Evolutionary conservation across 2,888 invertebrate species (phyloP).

Genomic region (Eudemis profundana): DNA sequence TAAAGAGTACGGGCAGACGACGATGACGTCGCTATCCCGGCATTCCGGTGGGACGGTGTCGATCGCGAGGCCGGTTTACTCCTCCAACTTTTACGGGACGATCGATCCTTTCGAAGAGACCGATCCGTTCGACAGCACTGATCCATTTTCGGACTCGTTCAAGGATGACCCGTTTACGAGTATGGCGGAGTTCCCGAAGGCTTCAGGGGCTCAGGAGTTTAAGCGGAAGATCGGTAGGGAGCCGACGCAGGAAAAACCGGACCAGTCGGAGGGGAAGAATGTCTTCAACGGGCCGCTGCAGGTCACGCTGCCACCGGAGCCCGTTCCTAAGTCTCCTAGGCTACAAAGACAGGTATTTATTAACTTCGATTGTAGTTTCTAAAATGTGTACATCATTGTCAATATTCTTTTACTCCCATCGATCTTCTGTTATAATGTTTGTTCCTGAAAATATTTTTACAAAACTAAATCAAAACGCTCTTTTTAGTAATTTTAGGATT

Average conservation of each 20-base stretch:
- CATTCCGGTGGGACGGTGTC: conserved; percentile 82
- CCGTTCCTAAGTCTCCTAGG: conserved; percentile 75
- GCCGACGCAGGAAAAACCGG: conserved; percentile 53
- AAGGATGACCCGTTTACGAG: conserved; percentile 86
- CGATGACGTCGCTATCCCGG: conserved; percentile 78
- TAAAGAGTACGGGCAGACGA: conserved; percentile 73
- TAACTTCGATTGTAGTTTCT: too few relatives aligned
- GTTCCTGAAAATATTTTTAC: too few relatives aligned
- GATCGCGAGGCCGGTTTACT: conserved; percentile 69
- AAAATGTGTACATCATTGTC: too few relatives aligned
- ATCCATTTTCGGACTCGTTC: conserved; percentile 87
- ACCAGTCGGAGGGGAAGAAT: conserved; percentile 62
- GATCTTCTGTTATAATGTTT: too few relatives aligned
- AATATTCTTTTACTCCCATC: too few relatives aligned
- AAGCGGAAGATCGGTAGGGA: conserved; percentile 63
- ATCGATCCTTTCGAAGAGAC: conserved; percentile 87
- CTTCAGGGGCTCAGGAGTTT: conserved; percentile 56
- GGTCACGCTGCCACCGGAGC: conserved; percentile 88
- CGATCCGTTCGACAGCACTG: conserved; percentile 90
- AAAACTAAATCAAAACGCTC: too few relatives aligned
- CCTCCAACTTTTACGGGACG: conserved; percentile 74
- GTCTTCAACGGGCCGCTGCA: conserved; percentile 88
- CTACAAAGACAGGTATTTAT: conserved; percentile 77
- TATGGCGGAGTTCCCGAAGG: conserved; percentile 74
- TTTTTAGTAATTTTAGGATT: too few relatives aligned